Evolutionary conservation across 2,797 vertebrate species (phyloP).

Genomic region (Myotis daubentonii): DNA sequence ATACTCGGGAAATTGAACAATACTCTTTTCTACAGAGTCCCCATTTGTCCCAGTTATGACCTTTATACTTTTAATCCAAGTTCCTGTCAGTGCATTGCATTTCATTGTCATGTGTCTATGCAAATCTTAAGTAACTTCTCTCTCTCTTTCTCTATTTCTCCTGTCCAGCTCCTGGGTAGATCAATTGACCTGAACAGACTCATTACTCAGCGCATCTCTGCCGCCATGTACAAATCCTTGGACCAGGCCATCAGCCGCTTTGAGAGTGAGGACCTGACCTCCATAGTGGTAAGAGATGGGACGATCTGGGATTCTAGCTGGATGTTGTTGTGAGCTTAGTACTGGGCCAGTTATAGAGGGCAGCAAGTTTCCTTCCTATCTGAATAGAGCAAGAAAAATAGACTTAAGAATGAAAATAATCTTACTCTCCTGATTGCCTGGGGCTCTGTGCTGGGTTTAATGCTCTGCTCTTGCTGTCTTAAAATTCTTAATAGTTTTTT

Average conservation of each 20-base stretch:
- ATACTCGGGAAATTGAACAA: neutral
- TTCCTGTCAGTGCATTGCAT: neutral
- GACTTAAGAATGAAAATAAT: neutral
- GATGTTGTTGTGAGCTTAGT: neutral
- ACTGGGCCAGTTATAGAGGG: neutral
- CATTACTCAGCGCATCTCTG: conserved; percentile 94
- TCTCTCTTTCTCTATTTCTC: neutral
- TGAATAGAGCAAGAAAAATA: neutral
- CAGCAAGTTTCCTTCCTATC: neutral
- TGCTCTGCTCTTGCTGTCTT: neutral
- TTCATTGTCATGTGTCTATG: neutral
- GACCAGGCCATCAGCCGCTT: conserved; percentile 95
- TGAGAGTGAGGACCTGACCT: conserved; percentile 94
- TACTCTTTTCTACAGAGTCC: neutral
- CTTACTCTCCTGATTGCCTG: neutral
- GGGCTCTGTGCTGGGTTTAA: neutral
- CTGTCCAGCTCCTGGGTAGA: conserved; percentile 89
- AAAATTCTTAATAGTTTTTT: neutral
- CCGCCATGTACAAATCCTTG: conserved; percentile 94
- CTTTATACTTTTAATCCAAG: neutral
- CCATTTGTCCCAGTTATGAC: neutral
- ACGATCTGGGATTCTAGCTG: neutral
- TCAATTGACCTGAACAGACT: conserved; percentile 94
- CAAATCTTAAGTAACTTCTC: neutral
- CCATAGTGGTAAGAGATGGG: conserved; percentile 90